Base-by-base conservation (phyloP, 2,888 invertebrate species). In the Galerucella pusilla region DNA sequence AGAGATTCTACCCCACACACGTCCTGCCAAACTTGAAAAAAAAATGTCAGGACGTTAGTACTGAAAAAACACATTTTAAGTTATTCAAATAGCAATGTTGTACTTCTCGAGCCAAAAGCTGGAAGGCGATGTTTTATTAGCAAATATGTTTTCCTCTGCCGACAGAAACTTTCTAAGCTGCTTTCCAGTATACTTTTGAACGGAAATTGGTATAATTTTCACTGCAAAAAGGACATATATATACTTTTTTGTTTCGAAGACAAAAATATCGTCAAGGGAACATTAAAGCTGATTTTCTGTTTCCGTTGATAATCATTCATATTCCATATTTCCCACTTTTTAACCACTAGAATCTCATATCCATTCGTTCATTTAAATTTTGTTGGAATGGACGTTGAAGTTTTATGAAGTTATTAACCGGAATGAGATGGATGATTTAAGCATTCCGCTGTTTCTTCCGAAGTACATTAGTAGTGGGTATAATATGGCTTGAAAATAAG, bases 281-380 rank as follows among this genome's bases (percentile, higher is more conserved):
- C 78, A 79, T 79, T 82, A 80, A 81, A 77, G 80, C 78, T 81
- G 80, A 81, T 82, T 80, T 80, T 80, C 80, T 80, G 80, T 78
- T 80, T 80, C 78, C 79, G 77, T 78, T 82, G 80, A 80, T 81
- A 81, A 79, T 77, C 68, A 79, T 80, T 77, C 78, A 79, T 80
- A 79, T 79, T 79, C 80, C 77, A 79, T 80, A 78, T 78, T 80
- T 79, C 79, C 78, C 75, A 68, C 68, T 71, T 81, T 78, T 73
- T 69, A 76, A 79, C 78, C 79, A 79, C 76, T 80, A 80, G 78
- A 79, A 82, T 78, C 78, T 79, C 80, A 78, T 81, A 78, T 80
- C 77, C 76, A 75, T 79, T 74, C 76, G 74, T 77, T 78, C 66
- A 77, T 75, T 75, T 74, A 74, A 75, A 77, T 74, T 73, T 72